Percentiles rank a stretch among this genome's conserved stretches.
Conservation (phyloP, 2,888 invertebrate species). For the Nomada lathburiana region DNA sequence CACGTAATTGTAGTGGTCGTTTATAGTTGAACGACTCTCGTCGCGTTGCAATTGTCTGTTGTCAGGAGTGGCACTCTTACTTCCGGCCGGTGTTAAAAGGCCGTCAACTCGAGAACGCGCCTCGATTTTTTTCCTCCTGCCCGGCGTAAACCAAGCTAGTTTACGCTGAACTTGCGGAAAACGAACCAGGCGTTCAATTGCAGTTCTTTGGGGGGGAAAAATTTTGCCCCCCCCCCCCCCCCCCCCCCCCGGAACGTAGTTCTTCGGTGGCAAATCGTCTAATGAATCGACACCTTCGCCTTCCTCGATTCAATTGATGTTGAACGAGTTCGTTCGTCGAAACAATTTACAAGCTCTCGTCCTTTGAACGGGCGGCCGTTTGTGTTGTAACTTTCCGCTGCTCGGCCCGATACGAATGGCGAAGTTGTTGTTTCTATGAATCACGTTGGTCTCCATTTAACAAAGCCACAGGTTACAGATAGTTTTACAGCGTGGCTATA, state of each 20-base stretch:
- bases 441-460: background rate
- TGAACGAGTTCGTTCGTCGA: conserved; percentile 33
- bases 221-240: too few relatives aligned
- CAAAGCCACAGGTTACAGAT: background rate
- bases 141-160: conserved; percentile 7
- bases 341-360: conserved; percentile 20
- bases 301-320: conserved; percentile 20
- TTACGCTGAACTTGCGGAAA: conserved; percentile 21
- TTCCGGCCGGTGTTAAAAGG: conserved; percentile 69
- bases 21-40: conserved; percentile 82
- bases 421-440: background rate
- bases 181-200: background rate
- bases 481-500: background rate
- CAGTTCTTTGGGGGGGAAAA: background rate
- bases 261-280: conserved; percentile 8
- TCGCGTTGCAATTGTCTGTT: conserved; percentile 75
- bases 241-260: background rate
- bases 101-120: conserved; percentile 53
- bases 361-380: conserved; percentile 1
- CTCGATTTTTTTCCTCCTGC: conserved; percentile 43
- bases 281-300: conserved; percentile 13
- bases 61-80: conserved; percentile 73
- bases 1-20: conserved; percentile 83
- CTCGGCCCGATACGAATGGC: background rate
- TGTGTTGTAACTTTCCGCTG: background rate